A percentile compares a stretch with the other conserved stretches of the same genome.
Evolutionary conservation across 2,113 vertebrate species (phyloP).

Genomic region (Hystrix brachyura): DNA sequence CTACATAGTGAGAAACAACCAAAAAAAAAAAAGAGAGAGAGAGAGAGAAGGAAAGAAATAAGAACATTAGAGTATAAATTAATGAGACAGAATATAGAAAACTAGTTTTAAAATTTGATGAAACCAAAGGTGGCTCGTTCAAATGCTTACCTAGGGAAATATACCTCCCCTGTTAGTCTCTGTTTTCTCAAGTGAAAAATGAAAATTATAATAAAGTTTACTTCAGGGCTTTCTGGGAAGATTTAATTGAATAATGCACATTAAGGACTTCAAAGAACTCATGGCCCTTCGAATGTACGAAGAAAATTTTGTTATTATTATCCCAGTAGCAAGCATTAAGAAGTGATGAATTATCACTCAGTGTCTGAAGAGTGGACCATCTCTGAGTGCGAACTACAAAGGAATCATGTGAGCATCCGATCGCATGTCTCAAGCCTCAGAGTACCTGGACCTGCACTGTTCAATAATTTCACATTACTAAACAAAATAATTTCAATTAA

Average conservation of each 20-base stretch:
- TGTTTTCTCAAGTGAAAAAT: neutral
- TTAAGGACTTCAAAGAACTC: neutral
- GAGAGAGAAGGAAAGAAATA: neutral
- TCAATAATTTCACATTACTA: constrained; percentile 4
- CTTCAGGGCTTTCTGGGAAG: neutral
- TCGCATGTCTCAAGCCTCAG: neutral
- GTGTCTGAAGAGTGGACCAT: neutral
- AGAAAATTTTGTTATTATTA: neutral
- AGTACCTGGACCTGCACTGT: neutral
- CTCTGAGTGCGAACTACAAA: neutral
- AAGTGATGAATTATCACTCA: neutral
- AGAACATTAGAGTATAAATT: neutral
- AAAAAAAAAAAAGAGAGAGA: too few species aligned
- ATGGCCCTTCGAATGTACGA: neutral
- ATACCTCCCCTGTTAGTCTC: neutral
- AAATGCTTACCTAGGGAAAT: neutral
- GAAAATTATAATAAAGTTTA: neutral
- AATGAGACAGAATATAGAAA: neutral
- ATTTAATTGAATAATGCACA: neutral
- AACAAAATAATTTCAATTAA: neutral
- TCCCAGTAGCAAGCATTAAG: neutral
- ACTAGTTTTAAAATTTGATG: neutral
- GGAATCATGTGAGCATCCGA: neutral
- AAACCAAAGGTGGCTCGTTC: neutral
- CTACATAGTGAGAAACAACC: too few species aligned